Percentiles rank a stretch among this genome's conserved stretches.
These are phyloP conservation scores for Rhabditoides inermis DNA, from an alignment of 2,888 invertebrate genomes.

Conservation along the genomic window DNA sequence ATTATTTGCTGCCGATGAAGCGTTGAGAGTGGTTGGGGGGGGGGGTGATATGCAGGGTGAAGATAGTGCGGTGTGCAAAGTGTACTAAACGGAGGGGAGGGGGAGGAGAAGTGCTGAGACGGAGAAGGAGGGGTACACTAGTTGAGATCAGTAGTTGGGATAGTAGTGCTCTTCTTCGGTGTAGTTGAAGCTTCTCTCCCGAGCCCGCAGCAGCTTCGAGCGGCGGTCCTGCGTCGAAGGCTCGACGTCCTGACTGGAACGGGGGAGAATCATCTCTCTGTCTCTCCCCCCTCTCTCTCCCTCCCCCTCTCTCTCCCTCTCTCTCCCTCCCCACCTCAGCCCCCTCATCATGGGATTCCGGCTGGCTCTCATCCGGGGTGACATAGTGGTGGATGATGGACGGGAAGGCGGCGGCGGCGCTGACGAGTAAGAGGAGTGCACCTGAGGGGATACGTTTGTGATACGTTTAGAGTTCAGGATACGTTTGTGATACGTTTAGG, in stretches of 20 bases:
- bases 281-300: not conserved
- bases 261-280: not conserved
- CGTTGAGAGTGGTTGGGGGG: constrained; percentile 12
- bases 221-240: constrained; percentile 13
- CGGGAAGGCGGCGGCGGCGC: constrained; percentile 11
- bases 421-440: constrained; percentile 23
- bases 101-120: not conserved
- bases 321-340: not conserved
- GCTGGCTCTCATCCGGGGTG: too few species aligned
- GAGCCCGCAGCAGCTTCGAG: constrained; percentile 14
- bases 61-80: constrained; percentile 1
- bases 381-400: constrained; percentile 8
- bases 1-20: constrained; percentile 46
- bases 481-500: not conserved
- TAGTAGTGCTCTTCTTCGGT: constrained; percentile 25
- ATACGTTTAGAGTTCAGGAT: not conserved
- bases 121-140: not conserved
- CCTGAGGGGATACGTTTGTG: constrained; percentile 10
- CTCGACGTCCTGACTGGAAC: constrained; percentile 25
- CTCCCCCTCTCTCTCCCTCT: not conserved
- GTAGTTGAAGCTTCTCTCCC: constrained; percentile 23
- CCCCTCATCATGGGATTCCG: constrained; percentile 25
- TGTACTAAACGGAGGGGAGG: not conserved
- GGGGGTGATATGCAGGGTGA: not conserved
- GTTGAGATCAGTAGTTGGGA: constrained; percentile 10